Percentiles rank a stretch among this genome's conserved stretches.
phyloP scores from a whole-genome alignment of 2,888 invertebrate genomes.

The Gonocerus acuteangulatus region DNA sequence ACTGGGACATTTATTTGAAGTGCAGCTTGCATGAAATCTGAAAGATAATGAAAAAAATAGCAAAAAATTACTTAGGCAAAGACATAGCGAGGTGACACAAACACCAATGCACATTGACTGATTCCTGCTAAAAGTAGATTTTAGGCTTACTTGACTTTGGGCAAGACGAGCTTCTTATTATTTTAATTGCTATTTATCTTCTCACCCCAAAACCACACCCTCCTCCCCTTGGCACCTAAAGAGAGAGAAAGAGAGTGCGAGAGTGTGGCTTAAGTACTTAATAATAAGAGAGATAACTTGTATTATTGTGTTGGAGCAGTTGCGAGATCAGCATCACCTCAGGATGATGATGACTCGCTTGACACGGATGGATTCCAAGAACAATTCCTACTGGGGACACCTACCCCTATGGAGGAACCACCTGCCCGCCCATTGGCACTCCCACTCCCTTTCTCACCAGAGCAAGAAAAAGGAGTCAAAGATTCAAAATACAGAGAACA shows the following conservation, averaged over 20 bases:
- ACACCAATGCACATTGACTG: slow-evolving; percentile 24
- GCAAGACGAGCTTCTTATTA: slow-evolving; percentile 35
- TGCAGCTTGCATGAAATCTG: slow-evolving; percentile 26
- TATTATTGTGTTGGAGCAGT: slow-evolving; percentile 39
- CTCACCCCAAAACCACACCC: slow-evolving; percentile 33
- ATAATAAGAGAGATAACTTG: slow-evolving; percentile 30
- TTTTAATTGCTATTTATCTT: slow-evolving; percentile 34
- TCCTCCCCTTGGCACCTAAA: slow-evolving; percentile 34
- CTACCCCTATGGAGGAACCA: slow-evolving; percentile 41
- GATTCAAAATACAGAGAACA: slow-evolving; percentile 40
- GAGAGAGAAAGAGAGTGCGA: slow-evolving; percentile 32
- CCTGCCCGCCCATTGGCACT: slow-evolving; percentile 32
- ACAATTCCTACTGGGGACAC: slow-evolving; percentile 47
- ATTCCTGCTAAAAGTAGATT: slow-evolving; percentile 31
- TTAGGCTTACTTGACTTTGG: slow-evolving; percentile 34
- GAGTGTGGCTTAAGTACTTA: slow-evolving; percentile 29
- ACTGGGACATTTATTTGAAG: slow-evolving; percentile 2
- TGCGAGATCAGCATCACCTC: slow-evolving; percentile 46
- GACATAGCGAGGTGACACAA: slow-evolving; percentile 24
- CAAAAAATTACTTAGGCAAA: slow-evolving; percentile 1
- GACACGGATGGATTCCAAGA: slow-evolving; percentile 48
- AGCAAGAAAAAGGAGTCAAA: slow-evolving; percentile 40
- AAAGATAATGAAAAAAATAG: slow-evolving; percentile 6
- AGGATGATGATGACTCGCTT: slow-evolving; percentile 48
- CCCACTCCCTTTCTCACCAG: slow-evolving; percentile 35